These are phyloP conservation scores for Chrysotoxum bicinctum DNA, from an alignment of 2,888 invertebrate species.

Conservation along the genomic window DNA sequence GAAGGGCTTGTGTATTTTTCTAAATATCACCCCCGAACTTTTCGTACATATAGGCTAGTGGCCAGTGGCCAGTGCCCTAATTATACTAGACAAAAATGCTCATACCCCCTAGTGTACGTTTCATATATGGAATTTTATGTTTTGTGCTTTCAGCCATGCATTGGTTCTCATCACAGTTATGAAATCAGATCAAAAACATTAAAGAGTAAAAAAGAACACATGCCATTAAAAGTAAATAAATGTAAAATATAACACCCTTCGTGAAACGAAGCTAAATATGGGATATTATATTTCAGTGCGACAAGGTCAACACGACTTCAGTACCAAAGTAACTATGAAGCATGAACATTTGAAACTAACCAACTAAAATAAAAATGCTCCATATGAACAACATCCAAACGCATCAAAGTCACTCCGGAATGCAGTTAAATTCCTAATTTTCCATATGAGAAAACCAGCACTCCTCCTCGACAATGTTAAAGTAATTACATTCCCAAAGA, in stretches of 20 bases:
- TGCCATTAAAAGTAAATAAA: too few species aligned
- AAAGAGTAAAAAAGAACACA: too few species aligned
- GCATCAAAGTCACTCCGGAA: not conserved
- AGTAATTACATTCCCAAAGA: constrained; percentile 25
- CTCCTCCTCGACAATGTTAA: not conserved
- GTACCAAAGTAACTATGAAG: not conserved
- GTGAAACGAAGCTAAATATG: not conserved
- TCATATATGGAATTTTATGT: too few species aligned
- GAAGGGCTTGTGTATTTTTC: too few species aligned
- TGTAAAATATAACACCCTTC: not conserved
- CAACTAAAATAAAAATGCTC: not conserved
- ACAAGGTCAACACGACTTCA: not conserved
- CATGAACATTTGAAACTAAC: not conserved
- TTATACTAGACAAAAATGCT: too few species aligned
- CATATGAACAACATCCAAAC: not conserved
- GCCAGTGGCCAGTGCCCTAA: too few species aligned
- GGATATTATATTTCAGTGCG: not conserved
- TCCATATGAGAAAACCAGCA: not conserved
- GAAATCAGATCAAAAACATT: too few species aligned
- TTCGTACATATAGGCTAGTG: too few species aligned
- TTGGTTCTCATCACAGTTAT: too few species aligned
- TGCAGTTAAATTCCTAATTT: constrained; percentile 15
- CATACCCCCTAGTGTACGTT: too few species aligned
- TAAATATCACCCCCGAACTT: too few species aligned
- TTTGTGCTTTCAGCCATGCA: too few species aligned